phyloP scores from a whole-genome alignment of 2,113 vertebrate species.

The Odocoileus hemionus region DNA sequence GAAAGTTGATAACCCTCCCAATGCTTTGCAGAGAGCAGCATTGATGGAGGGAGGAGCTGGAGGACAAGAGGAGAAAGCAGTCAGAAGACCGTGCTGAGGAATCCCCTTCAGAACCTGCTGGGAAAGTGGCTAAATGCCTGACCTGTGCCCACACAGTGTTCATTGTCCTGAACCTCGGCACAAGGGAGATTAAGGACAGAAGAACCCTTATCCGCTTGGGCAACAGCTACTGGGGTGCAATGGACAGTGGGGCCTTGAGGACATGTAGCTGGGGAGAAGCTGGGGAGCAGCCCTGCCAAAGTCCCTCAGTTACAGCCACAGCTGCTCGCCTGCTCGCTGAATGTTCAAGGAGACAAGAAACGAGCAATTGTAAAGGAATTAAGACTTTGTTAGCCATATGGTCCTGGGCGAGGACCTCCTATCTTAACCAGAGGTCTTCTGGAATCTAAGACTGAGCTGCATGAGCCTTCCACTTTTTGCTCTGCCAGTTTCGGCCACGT shows the following conservation, averaged over 20 bases:
- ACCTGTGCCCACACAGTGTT: background rate
- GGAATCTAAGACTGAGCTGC: background rate
- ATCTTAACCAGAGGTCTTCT: background rate
- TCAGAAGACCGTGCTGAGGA: rapidly evolving
- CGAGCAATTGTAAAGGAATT: background rate
- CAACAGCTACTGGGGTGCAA: background rate
- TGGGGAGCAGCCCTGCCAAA: background rate
- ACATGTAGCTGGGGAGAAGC: background rate
- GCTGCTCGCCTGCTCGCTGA: background rate
- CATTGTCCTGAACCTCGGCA: background rate
- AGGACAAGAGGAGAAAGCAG: background rate
- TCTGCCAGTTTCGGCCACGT: background rate
- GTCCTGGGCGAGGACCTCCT: background rate
- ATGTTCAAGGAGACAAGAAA: background rate
- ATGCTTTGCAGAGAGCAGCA: background rate
- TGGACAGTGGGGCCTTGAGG: background rate
- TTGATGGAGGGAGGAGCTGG: background rate
- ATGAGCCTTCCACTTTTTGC: rapidly evolving
- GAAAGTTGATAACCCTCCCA: background rate
- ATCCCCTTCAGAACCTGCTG: background rate
- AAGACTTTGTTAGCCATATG: background rate
- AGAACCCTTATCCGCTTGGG: background rate
- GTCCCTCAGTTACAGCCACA: background rate
- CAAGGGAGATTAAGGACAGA: background rate
- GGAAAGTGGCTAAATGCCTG: background rate